Base-by-base conservation (phyloP, 2,888 invertebrate species). In the Macropis europaea region DNA sequence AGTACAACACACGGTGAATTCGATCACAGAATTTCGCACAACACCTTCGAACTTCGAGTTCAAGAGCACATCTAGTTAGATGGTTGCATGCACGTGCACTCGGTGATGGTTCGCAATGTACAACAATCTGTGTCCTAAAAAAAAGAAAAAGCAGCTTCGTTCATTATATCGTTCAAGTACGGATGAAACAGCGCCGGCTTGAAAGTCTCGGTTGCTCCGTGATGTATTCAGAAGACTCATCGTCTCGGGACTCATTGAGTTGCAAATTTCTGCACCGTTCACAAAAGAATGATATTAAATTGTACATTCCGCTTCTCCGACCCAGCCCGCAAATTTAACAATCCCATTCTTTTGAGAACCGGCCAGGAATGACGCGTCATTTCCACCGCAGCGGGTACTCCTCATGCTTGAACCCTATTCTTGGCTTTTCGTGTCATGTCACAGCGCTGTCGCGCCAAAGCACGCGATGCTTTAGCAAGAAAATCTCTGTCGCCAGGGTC, bases 401-500 rank as follows among this genome's bases (percentile, higher is more conserved):
- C 62, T 81, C 72, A 47, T 68, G 81, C 78, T 76, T 75, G 40
- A 74, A 67, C 45, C 15, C 50, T 59, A 64, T 66, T 66, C 62
- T 36, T 76, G 70, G 80, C 80, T 81, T 80, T 80, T 71, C 78
- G 66, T 81, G 80, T 80, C 68, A 70, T 70, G 59, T 36, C 54
- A 48, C 30, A 60, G 53, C 43, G 53, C 60, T 57, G 60, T 63
- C 68, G 34, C 9, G 45, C 28, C 34, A 73, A 73, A 81, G 81
- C 73, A 64, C 81, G 77, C 77, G 80, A 84, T 82, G 79, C 82
- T 84, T 80, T 78, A 87, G 85, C 86, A 80, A 82, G 77, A 79
- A 82, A 82, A 72, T 78, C 70, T 78, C 73, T 83, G 86, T 88
- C 87, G 77, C 75, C 89, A 90, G 90, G 90, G 80, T 90, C 91